A percentile compares a stretch with the other conserved stretches of the same genome.
These are phyloP conservation scores for Drosophila nigritarsus DNA, from an alignment of 2,888 invertebrate genomes.

Conservation along the genomic window DNA sequence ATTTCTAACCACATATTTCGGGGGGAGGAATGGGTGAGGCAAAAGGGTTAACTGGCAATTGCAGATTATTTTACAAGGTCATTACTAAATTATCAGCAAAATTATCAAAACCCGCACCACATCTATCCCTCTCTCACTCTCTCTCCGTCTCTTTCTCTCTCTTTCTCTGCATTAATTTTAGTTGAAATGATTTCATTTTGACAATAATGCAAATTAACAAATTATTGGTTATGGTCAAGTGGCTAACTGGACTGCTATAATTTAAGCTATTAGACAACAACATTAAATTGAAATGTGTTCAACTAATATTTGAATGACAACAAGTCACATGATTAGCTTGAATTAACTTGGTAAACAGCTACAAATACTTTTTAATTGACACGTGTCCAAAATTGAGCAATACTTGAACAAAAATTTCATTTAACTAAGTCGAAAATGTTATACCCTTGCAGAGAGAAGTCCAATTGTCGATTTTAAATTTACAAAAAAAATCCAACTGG, in stretches of 20 bases:
- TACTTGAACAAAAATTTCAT: background rate
- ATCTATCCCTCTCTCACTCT: background rate
- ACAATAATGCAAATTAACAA: conserved; percentile 12
- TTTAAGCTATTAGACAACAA: background rate
- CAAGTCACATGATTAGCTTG: conserved; percentile 13
- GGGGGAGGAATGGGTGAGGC: background rate
- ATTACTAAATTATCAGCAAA: conserved; percentile 39
- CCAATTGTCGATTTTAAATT: no score
- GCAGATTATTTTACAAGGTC: conserved; percentile 47
- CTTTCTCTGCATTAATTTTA: background rate
- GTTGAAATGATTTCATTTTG: background rate
- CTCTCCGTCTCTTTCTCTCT: no score
- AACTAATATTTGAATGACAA: conserved; percentile 2
- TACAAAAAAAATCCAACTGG: background rate
- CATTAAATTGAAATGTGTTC: conserved; percentile 12
- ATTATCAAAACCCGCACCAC: conserved; percentile 11
- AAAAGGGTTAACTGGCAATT: conserved; percentile 17
- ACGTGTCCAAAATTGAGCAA: conserved; percentile 12
- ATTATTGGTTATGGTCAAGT: conserved; percentile 38
- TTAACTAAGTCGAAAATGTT: background rate
- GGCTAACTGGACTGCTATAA: background rate
- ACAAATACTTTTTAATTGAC: background rate
- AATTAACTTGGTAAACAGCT: conserved; percentile 14
- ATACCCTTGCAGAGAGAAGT: background rate
- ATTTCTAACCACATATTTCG: conserved; percentile 6